Evolutionary conservation across 2,888 invertebrate genomes (phyloP).

Genomic region (Caenorhabditis sp.): DNA sequence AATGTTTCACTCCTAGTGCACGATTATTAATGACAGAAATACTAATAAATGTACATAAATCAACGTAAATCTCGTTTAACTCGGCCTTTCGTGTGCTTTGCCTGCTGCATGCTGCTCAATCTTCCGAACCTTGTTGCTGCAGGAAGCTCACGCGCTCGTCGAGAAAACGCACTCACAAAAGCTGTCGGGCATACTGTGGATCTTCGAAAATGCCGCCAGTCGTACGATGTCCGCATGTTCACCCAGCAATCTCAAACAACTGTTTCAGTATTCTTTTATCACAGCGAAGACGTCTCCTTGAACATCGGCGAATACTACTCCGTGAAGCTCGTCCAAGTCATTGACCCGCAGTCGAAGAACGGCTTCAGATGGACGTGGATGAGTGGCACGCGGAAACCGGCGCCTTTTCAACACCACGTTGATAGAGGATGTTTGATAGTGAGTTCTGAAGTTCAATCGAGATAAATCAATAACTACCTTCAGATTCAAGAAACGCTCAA

Average conservation of each 20-base stretch:
- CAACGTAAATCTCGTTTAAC: no score
- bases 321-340: conserved; percentile 9
- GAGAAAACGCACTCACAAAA: not conserved
- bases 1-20: no score
- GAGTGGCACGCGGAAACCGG: not conserved
- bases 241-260: not conserved
- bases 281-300: not conserved
- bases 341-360: not conserved
- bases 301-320: conserved; percentile 13
- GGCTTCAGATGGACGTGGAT: conserved; percentile 22
- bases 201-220: conserved; percentile 8
- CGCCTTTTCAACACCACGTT: not conserved
- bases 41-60: no score
- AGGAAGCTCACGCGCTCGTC: conserved; percentile 29
- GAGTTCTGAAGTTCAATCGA: no score
- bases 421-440: not conserved
- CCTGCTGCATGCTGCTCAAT: not conserved
- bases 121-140: not conserved
- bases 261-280: conserved; percentile 6
- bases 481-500: no score
- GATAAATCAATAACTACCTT: no score
- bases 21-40: no score
- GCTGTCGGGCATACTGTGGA: conserved; percentile 17
- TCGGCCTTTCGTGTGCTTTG: not conserved
- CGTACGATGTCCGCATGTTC: not conserved